Conservation (phyloP, 2,888 invertebrate genomes). For the Drosophila picticornis region DNA sequence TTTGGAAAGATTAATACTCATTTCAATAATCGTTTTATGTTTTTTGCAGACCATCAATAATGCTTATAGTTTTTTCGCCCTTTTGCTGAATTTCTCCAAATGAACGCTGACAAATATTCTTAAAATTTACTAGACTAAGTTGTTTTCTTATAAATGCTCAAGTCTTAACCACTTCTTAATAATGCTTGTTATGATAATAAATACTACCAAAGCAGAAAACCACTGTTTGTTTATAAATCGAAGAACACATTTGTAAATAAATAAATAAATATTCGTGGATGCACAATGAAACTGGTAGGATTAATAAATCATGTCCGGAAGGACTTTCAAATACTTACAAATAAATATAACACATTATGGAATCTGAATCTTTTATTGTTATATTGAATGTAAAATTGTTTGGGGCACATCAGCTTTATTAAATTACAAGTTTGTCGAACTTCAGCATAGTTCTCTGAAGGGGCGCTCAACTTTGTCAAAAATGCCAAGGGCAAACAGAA, state of each 20-base stretch:
- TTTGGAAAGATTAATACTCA: rapidly evolving
- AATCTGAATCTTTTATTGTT: background rate
- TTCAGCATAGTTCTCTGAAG: background rate
- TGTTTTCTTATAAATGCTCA: too few relatives aligned
- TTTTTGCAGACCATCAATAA: slow-evolving; percentile 76
- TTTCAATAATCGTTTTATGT: rapidly evolving
- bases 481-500: background rate
- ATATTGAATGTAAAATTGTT: background rate
- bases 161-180: background rate
- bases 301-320: too few relatives aligned
- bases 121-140: background rate
- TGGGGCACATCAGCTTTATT: background rate
- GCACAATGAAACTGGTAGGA: background rate
- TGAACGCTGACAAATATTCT: background rate
- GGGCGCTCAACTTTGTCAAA: background rate
- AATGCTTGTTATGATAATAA: background rate
- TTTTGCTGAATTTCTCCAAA: slow-evolving; percentile 74
- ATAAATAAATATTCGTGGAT: background rate
- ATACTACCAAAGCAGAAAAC: background rate
- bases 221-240: background rate
- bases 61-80: slow-evolving; percentile 79
- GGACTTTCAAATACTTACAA: background rate
- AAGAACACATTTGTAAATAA: background rate
- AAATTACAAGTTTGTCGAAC: background rate
- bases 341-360: background rate